Evolutionary conservation across 2,113 vertebrate genomes (phyloP), one percentile per base, ranked within the genome.

Genomic region (Thunnus thynnus): DNA sequence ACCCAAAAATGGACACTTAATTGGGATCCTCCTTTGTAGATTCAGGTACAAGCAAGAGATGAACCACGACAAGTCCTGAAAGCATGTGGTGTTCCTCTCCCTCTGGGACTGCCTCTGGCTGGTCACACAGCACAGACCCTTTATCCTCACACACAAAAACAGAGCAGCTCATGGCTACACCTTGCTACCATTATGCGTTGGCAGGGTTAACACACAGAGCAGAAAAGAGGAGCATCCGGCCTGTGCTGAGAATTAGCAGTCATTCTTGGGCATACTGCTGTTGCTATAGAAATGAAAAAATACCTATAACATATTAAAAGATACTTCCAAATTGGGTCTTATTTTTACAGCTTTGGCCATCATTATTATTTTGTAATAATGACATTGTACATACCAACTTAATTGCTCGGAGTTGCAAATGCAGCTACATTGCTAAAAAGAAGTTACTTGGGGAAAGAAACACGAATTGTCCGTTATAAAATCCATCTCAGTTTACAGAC

Each of bases 11-110:
- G 72, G 76, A 65, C 76, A 63, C 41, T 79, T 52, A 54, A 88
- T 89, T 74, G 87, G 65, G 78, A 83, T 72, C 22, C 18, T 65
- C 22, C 74, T 90, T 89, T 90, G 83, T 80, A 91, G 76, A 87
- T 77, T 69, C 82, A 90, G 82, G 87, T 89, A 85, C 50, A 77
- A 81, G 61, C 44, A 66, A 78, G 80, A 84, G 63, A 56, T 85
- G 71, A 89, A 84, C 72, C 51, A 27, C 25, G 2, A 73, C 47
- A 68, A 41, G 54, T 44, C 74, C 51, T 36, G 6, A 61, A 62
- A 65, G 68, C 67, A 82, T 84, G 78, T 78, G 80, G 51, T 72
- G 86, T 61, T 85, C 81, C 50, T 72, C 67, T 80, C 36, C 56
- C 64, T 58, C 55, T 55, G 80, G 72, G 72, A 84, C 25, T 17